These are phyloP conservation scores for Bostrychus sinensis DNA, from an alignment of 2,113 vertebrate species.

Conservation along the genomic window DNA sequence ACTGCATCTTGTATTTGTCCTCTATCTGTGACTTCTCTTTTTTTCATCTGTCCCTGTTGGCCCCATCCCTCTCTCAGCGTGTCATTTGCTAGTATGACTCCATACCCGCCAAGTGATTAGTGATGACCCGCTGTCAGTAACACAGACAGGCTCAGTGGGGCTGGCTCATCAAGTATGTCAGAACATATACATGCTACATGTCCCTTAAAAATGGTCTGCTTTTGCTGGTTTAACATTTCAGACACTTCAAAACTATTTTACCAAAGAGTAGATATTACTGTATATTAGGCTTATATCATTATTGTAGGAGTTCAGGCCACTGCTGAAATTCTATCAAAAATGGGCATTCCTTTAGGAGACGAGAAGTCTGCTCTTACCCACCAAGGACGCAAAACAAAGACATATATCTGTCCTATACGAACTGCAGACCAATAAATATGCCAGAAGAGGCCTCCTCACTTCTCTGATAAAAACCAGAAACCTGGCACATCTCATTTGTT, in stretches of 20 bases:
- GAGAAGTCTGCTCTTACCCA: too few relatives aligned
- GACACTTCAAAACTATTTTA: neutral
- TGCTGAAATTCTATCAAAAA: too few relatives aligned
- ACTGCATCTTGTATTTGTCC: slow-evolving; percentile 29
- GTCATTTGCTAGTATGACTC: slow-evolving; percentile 37
- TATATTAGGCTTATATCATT: too few relatives aligned
- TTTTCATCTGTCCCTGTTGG: slow-evolving; percentile 18
- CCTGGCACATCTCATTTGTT: too few relatives aligned
- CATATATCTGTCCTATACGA: too few relatives aligned
- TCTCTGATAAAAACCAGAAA: too few relatives aligned
- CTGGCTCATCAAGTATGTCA: slow-evolving; percentile 4
- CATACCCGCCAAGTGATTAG: slow-evolving; percentile 71
- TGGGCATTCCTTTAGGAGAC: too few relatives aligned
- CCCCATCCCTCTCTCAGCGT: slow-evolving; percentile 43
- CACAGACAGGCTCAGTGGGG: slow-evolving; percentile 48
- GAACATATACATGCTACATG: slow-evolving; percentile 11
- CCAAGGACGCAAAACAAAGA: too few relatives aligned
- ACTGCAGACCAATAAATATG: too few relatives aligned
- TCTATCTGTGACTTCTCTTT: slow-evolving; percentile 27
- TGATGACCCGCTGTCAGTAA: slow-evolving; percentile 59
- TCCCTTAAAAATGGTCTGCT: neutral
- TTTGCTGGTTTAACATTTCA: neutral
- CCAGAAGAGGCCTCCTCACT: too few relatives aligned
- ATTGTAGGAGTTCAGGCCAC: too few relatives aligned
- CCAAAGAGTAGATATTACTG: too few relatives aligned